Evolutionary conservation across 2,113 vertebrate genomes (phyloP), one percentile per base, ranked within the genome.

Genomic region (Ivindomyrus marchei): DNA sequence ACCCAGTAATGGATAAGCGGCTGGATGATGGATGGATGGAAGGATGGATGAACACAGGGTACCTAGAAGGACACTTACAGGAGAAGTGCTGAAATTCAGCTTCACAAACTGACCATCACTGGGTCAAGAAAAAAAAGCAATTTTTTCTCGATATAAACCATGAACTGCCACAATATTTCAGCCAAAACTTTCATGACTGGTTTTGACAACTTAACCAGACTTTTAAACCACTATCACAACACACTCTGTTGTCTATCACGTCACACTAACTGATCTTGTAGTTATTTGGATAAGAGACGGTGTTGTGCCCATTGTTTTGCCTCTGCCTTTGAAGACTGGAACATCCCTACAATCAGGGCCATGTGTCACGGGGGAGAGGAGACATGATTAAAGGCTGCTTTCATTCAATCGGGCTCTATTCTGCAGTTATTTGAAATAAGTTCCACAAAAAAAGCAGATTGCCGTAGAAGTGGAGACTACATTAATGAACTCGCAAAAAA

Each of bases 341-440:
- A 88, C 56, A n/a, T 56, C 8, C 7, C 17, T 46, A 10, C 19
- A 47, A 74, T 77, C 9, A 27, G 46, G 46, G 62, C 8, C 66
- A 19, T 52, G 66, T 50, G 66, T 36, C 45, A 50, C 17, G 4
- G 88, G 42, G 13, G n/a, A 36, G 66, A 47, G 3, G 53, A 58
- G 52, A 62, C 80, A 50, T 39, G 45, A 87, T 52, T 87, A 87
- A 85, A 87, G 42, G 58, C 58, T 47, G 70, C 52, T 87, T n/a
- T 74, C 86, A 36, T 87, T 62, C 46, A 27, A 2, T 47, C 11
- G 19, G 77, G 53, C 42, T 58, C 83, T 46, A 17, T 62, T 36
- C 27, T 90, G 84, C 85, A 90, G 86, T 88, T 87, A 90, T 77
- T 47, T 52, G 17, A 87, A 90, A 85, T 87, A 90, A 87, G 21